Evolutionary conservation across 92 coral and sea anemone species (phyloP).

Genomic region (Blastomussa wellsi): DNA sequence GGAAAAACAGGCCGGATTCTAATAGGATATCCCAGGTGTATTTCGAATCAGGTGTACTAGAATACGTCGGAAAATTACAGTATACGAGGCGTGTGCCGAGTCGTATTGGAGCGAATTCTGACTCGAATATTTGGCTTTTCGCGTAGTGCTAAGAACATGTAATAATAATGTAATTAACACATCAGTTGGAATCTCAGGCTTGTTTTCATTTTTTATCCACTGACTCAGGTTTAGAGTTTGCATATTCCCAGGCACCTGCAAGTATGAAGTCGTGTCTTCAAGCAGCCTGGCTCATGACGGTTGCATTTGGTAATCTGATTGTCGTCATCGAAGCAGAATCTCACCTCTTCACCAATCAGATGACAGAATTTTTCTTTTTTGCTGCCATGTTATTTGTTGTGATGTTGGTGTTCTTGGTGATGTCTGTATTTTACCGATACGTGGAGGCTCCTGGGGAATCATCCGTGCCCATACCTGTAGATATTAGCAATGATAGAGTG

Average conservation of each 20-base stretch:
- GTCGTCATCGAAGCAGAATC: slow-evolving; percentile 88
- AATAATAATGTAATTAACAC: background rate
- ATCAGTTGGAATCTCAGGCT: background rate
- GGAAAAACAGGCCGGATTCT: too few relatives aligned
- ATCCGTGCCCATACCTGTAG: slow-evolving; percentile 35
- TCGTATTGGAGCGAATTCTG: too few relatives aligned
- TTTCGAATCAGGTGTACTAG: too few relatives aligned
- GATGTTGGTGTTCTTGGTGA: slow-evolving; percentile 51
- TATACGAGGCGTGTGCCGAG: too few relatives aligned
- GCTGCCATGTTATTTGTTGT: slow-evolving; percentile 75
- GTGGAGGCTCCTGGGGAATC: slow-evolving; percentile 31
- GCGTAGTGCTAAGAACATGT: too few relatives aligned
- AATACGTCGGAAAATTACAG: too few relatives aligned
- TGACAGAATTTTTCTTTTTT: slow-evolving; percentile 79
- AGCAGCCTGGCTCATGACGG: slow-evolving; percentile 84
- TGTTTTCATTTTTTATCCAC: background rate
- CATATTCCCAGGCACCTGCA: slow-evolving; percentile 84
- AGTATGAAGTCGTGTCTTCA: slow-evolving; percentile 87
- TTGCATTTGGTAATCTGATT: slow-evolving; percentile 81
- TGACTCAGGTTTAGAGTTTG: slow-evolving; percentile 73
- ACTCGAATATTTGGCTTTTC: too few relatives aligned
- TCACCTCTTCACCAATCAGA: slow-evolving; percentile 55
- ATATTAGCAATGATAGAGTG: slow-evolving; percentile 33
- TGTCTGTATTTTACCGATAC: slow-evolving; percentile 65
- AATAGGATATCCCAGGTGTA: too few relatives aligned